Evolutionary conservation across 2,888 invertebrate genomes (phyloP).

Genomic region (Hirtodrosophila trivittata): DNA sequence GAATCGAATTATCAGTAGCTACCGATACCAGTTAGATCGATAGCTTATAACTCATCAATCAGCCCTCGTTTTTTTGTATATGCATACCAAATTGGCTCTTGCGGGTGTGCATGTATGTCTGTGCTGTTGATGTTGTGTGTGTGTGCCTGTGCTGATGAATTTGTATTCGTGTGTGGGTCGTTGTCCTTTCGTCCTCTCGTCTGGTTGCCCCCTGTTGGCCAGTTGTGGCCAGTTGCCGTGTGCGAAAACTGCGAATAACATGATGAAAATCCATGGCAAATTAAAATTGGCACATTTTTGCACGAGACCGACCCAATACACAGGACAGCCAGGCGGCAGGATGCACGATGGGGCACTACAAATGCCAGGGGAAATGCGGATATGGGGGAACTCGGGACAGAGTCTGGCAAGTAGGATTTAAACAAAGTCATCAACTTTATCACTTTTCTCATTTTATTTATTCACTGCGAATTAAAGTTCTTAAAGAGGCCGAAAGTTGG

Average conservation of each 20-base stretch:
- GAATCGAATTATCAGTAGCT: no score
- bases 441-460: no score
- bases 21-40: no score
- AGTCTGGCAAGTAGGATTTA: no score
- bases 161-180: constrained; percentile 31
- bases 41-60: neutral
- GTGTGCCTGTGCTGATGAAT: constrained; percentile 1
- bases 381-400: no score
- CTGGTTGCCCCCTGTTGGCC: constrained; percentile 28
- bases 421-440: no score
- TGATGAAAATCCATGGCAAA: constrained; percentile 53
- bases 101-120: constrained; percentile 40
- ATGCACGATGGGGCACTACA: neutral
- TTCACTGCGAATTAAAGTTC: no score
- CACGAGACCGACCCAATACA: constrained; percentile 22
- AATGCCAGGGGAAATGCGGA: neutral
- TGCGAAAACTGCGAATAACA: constrained; percentile 50
- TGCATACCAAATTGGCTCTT: constrained; percentile 56
- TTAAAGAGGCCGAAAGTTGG: no score
- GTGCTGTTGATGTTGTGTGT: no score
- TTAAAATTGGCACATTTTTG: constrained; percentile 64
- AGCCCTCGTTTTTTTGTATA: constrained; percentile 22
- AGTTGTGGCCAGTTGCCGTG: constrained; percentile 41
- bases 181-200: constrained; percentile 48
- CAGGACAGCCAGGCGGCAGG: no score